Conservation (phyloP, 2,113 vertebrate species). For the Pelobates fuscus region DNA sequence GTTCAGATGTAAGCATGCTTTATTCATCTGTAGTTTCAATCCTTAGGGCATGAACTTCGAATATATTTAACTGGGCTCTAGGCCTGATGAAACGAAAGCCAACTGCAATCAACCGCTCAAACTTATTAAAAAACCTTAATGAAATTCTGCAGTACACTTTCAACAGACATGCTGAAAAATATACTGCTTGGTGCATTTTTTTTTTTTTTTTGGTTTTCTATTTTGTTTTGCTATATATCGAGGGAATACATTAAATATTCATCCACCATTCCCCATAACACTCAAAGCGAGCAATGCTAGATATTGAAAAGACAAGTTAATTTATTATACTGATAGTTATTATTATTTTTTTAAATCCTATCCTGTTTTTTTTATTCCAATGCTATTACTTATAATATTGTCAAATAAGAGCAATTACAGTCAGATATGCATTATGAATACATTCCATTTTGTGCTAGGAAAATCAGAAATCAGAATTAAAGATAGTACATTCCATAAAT, state of each 20-base stretch:
- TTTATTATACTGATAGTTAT: neutral
- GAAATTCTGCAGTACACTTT: slow-evolving; percentile 46
- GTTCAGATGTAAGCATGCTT: slow-evolving; percentile 22
- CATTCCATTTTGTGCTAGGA: too few relatives aligned
- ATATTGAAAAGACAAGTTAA: slow-evolving; percentile 9
- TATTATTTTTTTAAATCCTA: slow-evolving; percentile 30
- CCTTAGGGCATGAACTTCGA: slow-evolving; percentile 30
- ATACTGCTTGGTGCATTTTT: slow-evolving; percentile 27
- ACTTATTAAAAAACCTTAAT: slow-evolving; percentile 45
- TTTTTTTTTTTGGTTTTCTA: neutral
- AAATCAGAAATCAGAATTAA: too few relatives aligned
- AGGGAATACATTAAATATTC: slow-evolving; percentile 46
- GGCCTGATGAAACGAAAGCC: slow-evolving; percentile 43
- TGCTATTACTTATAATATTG: too few relatives aligned
- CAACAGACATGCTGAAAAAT: slow-evolving; percentile 43
- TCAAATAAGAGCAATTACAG: too few relatives aligned
- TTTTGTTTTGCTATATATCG: slow-evolving; percentile 35
- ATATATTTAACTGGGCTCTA: slow-evolving; percentile 43
- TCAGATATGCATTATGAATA: too few relatives aligned
- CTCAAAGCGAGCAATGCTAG: slow-evolving; percentile 6
- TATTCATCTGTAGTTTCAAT: slow-evolving; percentile 32
- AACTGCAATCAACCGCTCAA: slow-evolving; percentile 28
- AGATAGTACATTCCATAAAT: too few relatives aligned
- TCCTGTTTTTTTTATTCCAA: too few relatives aligned
- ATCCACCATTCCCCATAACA: slow-evolving; percentile 38